phyloP scores from a whole-genome alignment of 30 jellyfish, hydroid and myxozoan genomes.

The Hydractinia symbiolongicarpus region DNA sequence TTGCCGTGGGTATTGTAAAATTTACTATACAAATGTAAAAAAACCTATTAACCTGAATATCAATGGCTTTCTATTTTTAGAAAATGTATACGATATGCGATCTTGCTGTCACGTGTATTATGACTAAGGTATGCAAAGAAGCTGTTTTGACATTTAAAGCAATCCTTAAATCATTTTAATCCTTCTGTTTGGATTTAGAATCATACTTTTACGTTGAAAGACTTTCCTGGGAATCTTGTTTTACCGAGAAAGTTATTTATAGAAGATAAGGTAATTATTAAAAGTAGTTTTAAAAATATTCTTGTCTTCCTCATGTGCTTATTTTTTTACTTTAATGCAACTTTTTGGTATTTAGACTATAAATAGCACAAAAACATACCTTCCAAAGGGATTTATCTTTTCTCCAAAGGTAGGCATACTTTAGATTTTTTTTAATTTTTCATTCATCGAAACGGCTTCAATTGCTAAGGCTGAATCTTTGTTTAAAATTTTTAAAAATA shows the following conservation, averaged over 20 bases:
- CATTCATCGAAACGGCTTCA: neutral
- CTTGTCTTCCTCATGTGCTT: neutral
- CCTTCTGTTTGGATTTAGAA: slow-evolving; percentile 35
- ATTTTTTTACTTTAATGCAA: neutral
- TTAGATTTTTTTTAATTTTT: too few relatives aligned
- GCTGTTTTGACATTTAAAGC: too few relatives aligned
- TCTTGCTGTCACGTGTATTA: slow-evolving; percentile 55
- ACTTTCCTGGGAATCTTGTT: slow-evolving; percentile 92
- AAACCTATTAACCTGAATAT: neutral
- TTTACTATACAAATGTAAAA: too few relatives aligned
- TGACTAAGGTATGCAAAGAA: slow-evolving; percentile 50
- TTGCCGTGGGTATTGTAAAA: too few relatives aligned
- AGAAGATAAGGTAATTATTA: slow-evolving; percentile 51
- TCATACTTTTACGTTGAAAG: slow-evolving; percentile 66
- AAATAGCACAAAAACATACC: slow-evolving; percentile 15
- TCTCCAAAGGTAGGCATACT: slow-evolving; percentile 37
- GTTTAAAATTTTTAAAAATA: neutral
- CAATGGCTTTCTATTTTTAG: slow-evolving; percentile 25
- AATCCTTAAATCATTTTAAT: neutral
- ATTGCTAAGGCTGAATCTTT: neutral
- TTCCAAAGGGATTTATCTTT: slow-evolving; percentile 30
- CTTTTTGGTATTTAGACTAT: neutral
- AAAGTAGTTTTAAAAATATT: neutral
- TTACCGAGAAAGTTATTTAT: slow-evolving; percentile 74
- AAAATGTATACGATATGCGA: slow-evolving; percentile 79